Conservation (phyloP, 2,888 invertebrate species). For the Hyppa rectilinea region DNA sequence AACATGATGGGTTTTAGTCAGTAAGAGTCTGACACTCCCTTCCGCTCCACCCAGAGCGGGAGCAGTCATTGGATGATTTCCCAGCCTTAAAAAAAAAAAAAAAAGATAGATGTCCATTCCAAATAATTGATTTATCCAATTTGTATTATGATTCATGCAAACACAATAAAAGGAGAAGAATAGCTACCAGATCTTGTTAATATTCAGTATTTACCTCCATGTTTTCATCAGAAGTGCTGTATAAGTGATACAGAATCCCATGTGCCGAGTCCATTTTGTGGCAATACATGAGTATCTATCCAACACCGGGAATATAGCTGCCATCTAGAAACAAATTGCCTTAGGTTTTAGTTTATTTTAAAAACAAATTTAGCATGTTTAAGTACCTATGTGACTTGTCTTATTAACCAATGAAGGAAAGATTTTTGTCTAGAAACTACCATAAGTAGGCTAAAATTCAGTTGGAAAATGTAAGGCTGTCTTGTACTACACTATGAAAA, state of each 20-base stretch:
- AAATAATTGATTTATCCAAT: too few species aligned
- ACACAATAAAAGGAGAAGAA: too few species aligned
- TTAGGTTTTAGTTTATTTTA: neutral
- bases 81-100: too few species aligned
- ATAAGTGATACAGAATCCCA: slow-evolving; percentile 98
- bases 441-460: neutral
- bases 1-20: too few species aligned
- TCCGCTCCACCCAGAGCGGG: too few species aligned
- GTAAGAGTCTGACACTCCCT: too few species aligned
- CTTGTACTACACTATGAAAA: neutral
- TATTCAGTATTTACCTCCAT: too few species aligned
- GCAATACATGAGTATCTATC: slow-evolving; percentile 96
- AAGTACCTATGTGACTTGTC: neutral
- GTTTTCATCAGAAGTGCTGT: slow-evolving; percentile 98
- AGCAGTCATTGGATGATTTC: too few species aligned
- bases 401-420: neutral
- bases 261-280: slow-evolving; percentile 97
- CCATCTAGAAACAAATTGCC: slow-evolving; percentile 93
- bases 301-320: slow-evolving; percentile 96
- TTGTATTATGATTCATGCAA: too few species aligned
- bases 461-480: neutral
- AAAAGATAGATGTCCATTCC: too few species aligned
- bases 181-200: too few species aligned
- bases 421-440: neutral
- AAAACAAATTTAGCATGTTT: neutral